Conservation (phyloP, 2,888 invertebrate species). For the Andricus curvator region DNA sequence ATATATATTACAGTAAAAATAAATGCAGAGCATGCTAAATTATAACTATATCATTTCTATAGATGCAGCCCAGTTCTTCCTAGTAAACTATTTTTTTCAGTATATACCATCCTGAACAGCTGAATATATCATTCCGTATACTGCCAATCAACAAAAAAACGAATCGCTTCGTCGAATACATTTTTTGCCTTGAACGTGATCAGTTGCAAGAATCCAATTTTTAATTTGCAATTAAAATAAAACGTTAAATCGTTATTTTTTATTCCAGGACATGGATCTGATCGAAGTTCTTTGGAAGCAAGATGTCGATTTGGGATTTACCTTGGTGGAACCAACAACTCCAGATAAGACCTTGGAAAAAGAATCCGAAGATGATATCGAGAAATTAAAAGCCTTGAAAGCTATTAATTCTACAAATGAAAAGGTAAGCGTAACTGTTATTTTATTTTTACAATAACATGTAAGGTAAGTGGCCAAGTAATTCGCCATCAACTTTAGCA, state of each 20-base stretch:
- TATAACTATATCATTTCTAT: too few relatives aligned
- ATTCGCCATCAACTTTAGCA: too few relatives aligned
- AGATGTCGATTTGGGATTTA: constrained; percentile 95
- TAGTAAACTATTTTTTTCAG: not conserved
- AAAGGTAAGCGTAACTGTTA: constrained; percentile 64
- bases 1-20: too few relatives aligned
- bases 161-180: not conserved
- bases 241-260: not conserved
- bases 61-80: too few relatives aligned
- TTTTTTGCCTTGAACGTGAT: not conserved
- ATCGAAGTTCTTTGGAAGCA: constrained; percentile 97
- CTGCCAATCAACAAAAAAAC: not conserved
- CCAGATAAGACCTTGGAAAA: constrained; percentile 69
- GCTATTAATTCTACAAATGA: constrained; percentile 73
- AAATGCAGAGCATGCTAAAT: too few relatives aligned
- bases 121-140: not conserved
- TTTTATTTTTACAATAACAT: not conserved
- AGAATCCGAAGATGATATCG: constrained; percentile 81
- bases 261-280: constrained; percentile 91
- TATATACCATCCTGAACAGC: too few relatives aligned
- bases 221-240: not conserved
- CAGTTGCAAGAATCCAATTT: not conserved
- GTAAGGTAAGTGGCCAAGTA: too few relatives aligned
- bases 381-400: constrained; percentile 85
- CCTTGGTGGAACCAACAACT: constrained; percentile 82